These are phyloP conservation scores for Aphelinus certus DNA, from an alignment of 1,140 invertebrate genomes.

Conservation along the genomic window DNA sequence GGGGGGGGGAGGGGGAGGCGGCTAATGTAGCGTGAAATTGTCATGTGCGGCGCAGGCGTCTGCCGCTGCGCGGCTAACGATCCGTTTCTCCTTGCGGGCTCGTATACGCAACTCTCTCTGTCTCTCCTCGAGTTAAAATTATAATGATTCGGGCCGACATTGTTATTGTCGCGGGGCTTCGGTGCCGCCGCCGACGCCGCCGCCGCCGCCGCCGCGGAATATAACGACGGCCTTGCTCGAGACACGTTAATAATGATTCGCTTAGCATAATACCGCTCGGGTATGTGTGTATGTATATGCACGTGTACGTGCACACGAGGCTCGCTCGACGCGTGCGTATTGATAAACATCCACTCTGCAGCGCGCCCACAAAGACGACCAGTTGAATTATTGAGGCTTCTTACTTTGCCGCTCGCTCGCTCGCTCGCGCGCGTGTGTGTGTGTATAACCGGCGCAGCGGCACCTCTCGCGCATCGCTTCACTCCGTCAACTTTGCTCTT, in stretches of 20 bases:
- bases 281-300: too few relatives aligned
- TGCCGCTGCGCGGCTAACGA: constrained; percentile 28
- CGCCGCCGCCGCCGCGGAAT: not conserved
- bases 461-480: too few relatives aligned
- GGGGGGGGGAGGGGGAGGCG: constrained; percentile 42
- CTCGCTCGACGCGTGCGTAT: too few relatives aligned
- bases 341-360: too few relatives aligned
- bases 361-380: too few relatives aligned
- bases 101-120: not conserved
- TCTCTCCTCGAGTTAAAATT: constrained; percentile 21
- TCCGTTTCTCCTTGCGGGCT: constrained; percentile 11
- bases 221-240: not conserved
- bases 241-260: constrained; percentile 3
- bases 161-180: not conserved
- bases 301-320: too few relatives aligned
- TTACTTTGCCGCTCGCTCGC: too few relatives aligned
- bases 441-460: too few relatives aligned
- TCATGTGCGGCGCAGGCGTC: constrained; percentile 41
- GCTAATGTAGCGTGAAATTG: constrained; percentile 60
- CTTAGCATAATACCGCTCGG: constrained; percentile 27
- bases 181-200: not conserved
- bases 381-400: too few relatives aligned
- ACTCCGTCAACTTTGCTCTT: too few relatives aligned
- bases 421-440: too few relatives aligned
- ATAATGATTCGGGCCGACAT: constrained; percentile 2